Percentiles rank a stretch among this genome's conserved stretches.
Conservation (phyloP, 1,140 invertebrate species). For the Octopus bimaculoides region DNA sequence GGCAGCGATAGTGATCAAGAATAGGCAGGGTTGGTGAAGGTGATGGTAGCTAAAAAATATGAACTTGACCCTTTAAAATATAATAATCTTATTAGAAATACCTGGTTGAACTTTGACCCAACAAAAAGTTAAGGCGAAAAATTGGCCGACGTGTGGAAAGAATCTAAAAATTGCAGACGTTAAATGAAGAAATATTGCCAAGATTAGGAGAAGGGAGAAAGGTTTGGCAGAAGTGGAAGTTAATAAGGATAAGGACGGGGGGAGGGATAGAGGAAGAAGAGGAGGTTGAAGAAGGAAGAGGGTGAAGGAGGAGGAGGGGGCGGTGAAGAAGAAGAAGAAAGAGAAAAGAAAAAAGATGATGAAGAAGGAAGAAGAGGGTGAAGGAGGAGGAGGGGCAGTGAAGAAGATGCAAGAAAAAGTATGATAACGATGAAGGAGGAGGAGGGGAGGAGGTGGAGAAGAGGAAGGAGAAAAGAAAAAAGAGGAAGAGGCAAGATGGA, state of each 20-base stretch:
- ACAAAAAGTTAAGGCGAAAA: too few relatives aligned
- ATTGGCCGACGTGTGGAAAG: too few relatives aligned
- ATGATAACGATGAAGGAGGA: neutral
- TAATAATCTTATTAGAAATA: too few relatives aligned
- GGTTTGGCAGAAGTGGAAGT: neutral
- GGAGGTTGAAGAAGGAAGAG: neutral
- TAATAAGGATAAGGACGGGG: neutral
- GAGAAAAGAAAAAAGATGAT: neutral
- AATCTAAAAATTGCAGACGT: too few relatives aligned
- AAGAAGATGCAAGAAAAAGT: neutral
- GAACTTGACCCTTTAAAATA: too few relatives aligned
- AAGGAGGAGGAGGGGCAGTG: neutral
- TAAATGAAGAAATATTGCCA: too few relatives aligned
- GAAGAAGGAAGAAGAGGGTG: neutral
- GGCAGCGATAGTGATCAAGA: too few relatives aligned
- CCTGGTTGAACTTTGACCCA: too few relatives aligned
- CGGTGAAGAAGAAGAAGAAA: neutral
- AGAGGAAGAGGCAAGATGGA: neutral
- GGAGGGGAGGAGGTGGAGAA: neutral
- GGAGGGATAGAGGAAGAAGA: neutral
- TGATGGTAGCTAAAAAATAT: too few relatives aligned
- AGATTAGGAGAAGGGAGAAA: neutral
- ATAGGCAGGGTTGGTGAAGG: too few relatives aligned
- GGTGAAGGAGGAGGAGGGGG: neutral
- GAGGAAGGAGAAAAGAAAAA: neutral